phyloP scores from a whole-genome alignment of 2,113 vertebrate genomes.

The Antennarius striatus region DNA sequence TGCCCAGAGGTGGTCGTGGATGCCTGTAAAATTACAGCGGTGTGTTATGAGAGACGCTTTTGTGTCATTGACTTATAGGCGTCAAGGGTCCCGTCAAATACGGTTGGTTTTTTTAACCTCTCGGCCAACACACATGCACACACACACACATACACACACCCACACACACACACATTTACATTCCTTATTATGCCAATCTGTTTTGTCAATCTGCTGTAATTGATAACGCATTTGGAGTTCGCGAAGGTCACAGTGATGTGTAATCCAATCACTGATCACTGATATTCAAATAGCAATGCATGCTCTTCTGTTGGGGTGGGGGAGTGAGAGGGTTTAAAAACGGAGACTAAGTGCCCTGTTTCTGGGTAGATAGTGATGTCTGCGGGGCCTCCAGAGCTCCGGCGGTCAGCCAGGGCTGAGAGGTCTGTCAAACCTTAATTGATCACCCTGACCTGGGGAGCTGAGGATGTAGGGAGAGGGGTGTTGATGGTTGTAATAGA shows the following conservation, averaged over 20 bases:
- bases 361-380: slow-evolving; percentile 82
- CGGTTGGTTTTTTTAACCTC: slow-evolving; percentile 14
- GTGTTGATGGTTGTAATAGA: slow-evolving; percentile 45
- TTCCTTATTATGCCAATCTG: slow-evolving; percentile 49
- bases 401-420: slow-evolving; percentile 81
- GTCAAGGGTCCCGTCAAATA: slow-evolving; percentile 49
- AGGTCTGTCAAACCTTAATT: slow-evolving; percentile 85
- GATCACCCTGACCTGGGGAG: slow-evolving; percentile 86
- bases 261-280: slow-evolving; percentile 64
- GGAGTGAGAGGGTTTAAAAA: slow-evolving; percentile 27
- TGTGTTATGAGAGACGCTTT: slow-evolving; percentile 36
- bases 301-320: slow-evolving; percentile 25
- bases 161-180: slow-evolving; percentile 12
- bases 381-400: slow-evolving; percentile 78
- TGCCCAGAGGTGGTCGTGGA: slow-evolving; percentile 11
- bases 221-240: slow-evolving; percentile 46
- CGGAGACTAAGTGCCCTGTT: slow-evolving; percentile 73
- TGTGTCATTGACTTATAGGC: slow-evolving; percentile 44
- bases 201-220: slow-evolving; percentile 52
- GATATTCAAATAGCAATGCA: slow-evolving; percentile 47
- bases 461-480: slow-evolving; percentile 58
- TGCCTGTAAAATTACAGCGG: slow-evolving; percentile 46
- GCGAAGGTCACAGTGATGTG: slow-evolving; percentile 49
- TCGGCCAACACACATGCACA: slow-evolving; percentile 4
- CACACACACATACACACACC: background rate